Conservation (phyloP, 92 coral and sea anemone species). For the Plumapathes pennacea region DNA sequence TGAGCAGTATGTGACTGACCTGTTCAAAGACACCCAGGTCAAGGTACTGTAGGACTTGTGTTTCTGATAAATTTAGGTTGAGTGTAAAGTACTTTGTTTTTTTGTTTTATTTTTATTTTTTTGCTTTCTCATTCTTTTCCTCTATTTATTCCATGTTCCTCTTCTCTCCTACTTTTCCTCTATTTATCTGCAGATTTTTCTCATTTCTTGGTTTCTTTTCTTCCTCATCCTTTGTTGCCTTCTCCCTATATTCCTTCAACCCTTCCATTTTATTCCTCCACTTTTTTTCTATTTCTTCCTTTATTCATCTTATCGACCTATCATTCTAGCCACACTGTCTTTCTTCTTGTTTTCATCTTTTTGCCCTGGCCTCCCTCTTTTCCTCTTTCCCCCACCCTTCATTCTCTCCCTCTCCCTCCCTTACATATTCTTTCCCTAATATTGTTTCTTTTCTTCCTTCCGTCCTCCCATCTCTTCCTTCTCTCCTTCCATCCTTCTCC, state of each 20-base stretch:
- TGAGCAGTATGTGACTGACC: conserved; percentile 58
- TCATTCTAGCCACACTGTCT: too few species aligned
- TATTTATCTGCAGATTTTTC: neutral
- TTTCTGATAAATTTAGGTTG: neutral
- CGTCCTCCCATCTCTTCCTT: neutral
- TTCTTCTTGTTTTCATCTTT: too few species aligned
- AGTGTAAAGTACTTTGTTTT: neutral
- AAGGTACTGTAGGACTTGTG: conserved; percentile 42
- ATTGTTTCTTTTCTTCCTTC: neutral
- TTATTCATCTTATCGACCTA: too few species aligned
- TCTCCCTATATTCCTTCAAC: too few species aligned
- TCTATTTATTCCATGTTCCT: too few species aligned
- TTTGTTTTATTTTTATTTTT: neutral
- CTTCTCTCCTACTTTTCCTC: neutral
- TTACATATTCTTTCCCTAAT: neutral
- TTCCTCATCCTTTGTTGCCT: too few species aligned
- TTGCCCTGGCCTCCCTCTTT: too few species aligned
- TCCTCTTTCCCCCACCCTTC: too few species aligned
- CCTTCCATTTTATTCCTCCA: too few species aligned
- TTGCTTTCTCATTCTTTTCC: neutral
- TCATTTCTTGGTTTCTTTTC: neutral
- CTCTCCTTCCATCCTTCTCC: neutral
- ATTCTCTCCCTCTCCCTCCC: neutral
- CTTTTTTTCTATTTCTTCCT: too few species aligned
- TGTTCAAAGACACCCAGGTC: conserved; percentile 62